Base-by-base conservation (phyloP, 2,888 invertebrate genomes). In the Agonopterix heracliana region DNA sequence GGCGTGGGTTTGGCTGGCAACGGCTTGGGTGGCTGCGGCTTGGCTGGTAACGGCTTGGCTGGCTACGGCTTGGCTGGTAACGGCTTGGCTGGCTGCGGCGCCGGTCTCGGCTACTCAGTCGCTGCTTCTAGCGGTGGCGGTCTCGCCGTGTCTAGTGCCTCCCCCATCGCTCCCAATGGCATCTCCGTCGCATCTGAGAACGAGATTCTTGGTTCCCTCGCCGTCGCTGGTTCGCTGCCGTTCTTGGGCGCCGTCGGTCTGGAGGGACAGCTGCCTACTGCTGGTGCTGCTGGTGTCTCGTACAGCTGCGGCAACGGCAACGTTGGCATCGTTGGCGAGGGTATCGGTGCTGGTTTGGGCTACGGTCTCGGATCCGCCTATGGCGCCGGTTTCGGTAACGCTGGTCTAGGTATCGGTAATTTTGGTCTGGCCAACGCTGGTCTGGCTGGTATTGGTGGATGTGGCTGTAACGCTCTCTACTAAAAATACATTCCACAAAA, bases 221-320 rank as follows among this genome's bases (percentile, higher is more conserved):
- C 50, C 0, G 56, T 68, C 0, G 52, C 49, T 9, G 71, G 71
- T 2, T 53, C 61, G 34, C 47, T 66, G 38, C 68, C 72, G 0
- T 64, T 68, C 57, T 48, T 67, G 7, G 60, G 59, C 34, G 60
- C 66, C 13, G 64, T 69, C 26, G 55, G 59, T 9, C 47, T 69
- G 7, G 63, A 64, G 44, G 66, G 66, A 3, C 54, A 56, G 2
- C 41, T 76, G 9, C 70, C 73, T 0, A 60, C 66, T 3, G 52
- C 48, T 17, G 78, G 78, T 0, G 56, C 64, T 34, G 77, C 71
- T 13, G 57, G 63, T 0, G 70, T 74, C 0, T 57, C 68, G 9
- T 77, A 75, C 35, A 66, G 70, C 2, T 72, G 74, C 48, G 78
- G 77, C 0, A 66, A 55, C 26, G 76, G 72, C 0, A 63, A 60